A percentile compares a stretch with the other conserved stretches of the same genome.
phyloP scores from a whole-genome alignment of 1,140 invertebrate genomes.

The Melitaea cinxia region DNA sequence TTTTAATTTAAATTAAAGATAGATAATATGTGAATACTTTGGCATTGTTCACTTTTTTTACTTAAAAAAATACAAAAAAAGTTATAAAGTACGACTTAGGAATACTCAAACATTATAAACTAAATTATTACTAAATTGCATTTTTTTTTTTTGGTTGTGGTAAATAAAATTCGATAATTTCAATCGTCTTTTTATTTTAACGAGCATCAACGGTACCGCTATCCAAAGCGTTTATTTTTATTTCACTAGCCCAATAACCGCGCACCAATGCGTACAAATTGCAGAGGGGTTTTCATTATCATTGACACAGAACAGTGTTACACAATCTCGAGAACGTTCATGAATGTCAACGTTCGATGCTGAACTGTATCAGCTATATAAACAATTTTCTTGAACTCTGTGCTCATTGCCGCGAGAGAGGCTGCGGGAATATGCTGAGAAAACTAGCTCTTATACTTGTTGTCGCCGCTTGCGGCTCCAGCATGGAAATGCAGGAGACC shows the following conservation, averaged over 20 bases:
- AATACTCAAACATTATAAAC: too few species aligned
- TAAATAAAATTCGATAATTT: too few species aligned
- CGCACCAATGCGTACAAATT: conserved; percentile 60
- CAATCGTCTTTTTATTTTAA: too few species aligned
- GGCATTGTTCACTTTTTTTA: too few species aligned
- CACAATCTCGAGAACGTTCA: conserved; percentile 72
- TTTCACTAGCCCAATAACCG: conserved; percentile 40
- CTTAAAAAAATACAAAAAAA: too few species aligned
- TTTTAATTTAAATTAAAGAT: too few species aligned
- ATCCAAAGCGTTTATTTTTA: conserved; percentile 7
- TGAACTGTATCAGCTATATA: conserved; percentile 73
- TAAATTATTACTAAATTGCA: too few species aligned
- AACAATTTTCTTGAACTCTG: conserved; percentile 60
- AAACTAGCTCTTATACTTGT: conserved; percentile 48
- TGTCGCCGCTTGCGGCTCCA: conserved; percentile 45
- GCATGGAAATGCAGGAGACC: conserved; percentile 73
- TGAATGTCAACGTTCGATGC: conserved; percentile 70
- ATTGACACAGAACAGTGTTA: conserved; percentile 77
- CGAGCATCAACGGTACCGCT: too few species aligned
- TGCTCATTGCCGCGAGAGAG: conserved; percentile 59
- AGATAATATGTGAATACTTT: too few species aligned
- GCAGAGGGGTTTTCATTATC: conserved; percentile 75
- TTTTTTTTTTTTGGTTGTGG: too few species aligned
- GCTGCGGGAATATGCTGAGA: conserved; percentile 58
- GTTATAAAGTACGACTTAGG: too few species aligned